A percentile compares a stretch with the other conserved stretches of the same genome.
Evolutionary conservation across 1,140 invertebrate species (phyloP).

Genomic region (Drosophila asahinai): DNA sequence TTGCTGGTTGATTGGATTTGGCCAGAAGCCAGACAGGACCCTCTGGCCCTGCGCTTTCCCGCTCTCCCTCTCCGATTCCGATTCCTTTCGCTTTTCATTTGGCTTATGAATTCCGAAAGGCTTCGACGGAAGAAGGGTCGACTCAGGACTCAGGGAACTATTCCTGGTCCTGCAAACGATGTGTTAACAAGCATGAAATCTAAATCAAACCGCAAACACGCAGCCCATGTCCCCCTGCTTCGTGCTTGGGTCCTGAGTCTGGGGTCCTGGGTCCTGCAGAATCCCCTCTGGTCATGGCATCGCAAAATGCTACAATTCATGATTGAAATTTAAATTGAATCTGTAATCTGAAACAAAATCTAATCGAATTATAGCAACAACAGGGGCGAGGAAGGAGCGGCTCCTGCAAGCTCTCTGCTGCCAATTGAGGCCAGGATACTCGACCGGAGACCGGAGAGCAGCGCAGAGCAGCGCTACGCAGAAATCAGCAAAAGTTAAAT

Average conservation of each 20-base stretch:
- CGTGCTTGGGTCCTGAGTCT: neutral
- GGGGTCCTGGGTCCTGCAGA: conserved; percentile 12
- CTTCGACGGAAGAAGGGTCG: neutral
- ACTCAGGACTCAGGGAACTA: conserved; percentile 25
- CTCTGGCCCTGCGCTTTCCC: neutral
- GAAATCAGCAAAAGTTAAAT: conserved; percentile 67
- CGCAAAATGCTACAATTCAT: conserved; percentile 69
- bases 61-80: neutral
- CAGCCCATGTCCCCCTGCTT: conserved; percentile 23
- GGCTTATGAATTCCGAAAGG: conserved; percentile 49
- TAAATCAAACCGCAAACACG: conserved; percentile 68
- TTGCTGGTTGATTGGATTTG: conserved; percentile 64
- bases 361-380: conserved; percentile 70
- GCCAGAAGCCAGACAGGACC: conserved; percentile 40
- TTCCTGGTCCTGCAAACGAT: conserved; percentile 57
- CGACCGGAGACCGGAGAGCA: neutral
- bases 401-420: neutral
- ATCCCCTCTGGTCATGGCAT: conserved; percentile 55
- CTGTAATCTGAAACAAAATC: conserved; percentile 71
- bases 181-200: conserved; percentile 68
- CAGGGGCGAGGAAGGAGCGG: conserved; percentile 2
- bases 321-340: conserved; percentile 72
- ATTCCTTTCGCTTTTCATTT: conserved; percentile 56
- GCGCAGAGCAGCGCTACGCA: conserved; percentile 27
- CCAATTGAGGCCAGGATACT: neutral